Percentiles rank a stretch among this genome's conserved stretches.
These are phyloP conservation scores for Pluvialis apricaria DNA, from an alignment of 2,113 vertebrate species.

Conservation along the genomic window DNA sequence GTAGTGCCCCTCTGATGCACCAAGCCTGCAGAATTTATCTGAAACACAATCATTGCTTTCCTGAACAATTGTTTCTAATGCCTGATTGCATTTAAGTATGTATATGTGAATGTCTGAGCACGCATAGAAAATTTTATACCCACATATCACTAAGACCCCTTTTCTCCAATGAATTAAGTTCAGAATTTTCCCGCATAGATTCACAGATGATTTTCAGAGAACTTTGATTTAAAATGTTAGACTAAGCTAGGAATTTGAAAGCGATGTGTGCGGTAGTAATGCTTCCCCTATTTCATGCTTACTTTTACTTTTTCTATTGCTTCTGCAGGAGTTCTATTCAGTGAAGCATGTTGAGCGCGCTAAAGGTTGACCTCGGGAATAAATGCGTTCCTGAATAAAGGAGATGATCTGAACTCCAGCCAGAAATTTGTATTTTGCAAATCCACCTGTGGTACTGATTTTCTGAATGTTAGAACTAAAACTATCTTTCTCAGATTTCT, in stretches of 20 bases:
- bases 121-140: neutral
- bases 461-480: neutral
- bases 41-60: neutral
- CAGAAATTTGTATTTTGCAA: neutral
- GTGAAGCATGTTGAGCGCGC: neutral
- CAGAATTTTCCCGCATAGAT: neutral
- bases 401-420: neutral
- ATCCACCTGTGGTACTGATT: neutral
- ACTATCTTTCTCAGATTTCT: neutral
- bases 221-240: neutral
- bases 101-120: neutral
- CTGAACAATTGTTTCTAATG: neutral
- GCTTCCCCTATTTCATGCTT: neutral
- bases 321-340: neutral
- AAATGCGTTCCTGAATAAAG: neutral
- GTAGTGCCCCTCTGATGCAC: neutral
- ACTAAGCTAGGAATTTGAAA: neutral
- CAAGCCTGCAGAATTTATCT: neutral
- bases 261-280: neutral
- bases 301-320: neutral
- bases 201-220: neutral
- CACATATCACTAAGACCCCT: neutral
- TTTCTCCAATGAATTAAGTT: neutral
- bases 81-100: neutral
- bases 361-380: neutral